Conservation (phyloP, 2,888 invertebrate genomes). For the Pyrrhosoma nymphula region DNA sequence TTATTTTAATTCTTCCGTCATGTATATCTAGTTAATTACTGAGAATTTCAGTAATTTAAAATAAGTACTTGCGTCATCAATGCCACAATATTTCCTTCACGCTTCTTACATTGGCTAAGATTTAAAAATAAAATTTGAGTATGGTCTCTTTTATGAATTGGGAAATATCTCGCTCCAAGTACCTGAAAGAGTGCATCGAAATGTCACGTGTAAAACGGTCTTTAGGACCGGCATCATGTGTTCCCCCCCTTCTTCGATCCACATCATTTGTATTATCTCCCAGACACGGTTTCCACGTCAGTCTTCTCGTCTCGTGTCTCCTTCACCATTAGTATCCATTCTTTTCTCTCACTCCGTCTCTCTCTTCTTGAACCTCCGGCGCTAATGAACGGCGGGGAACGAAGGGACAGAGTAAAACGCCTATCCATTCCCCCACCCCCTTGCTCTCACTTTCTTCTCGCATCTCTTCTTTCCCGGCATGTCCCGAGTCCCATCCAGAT, state of each 20-base stretch:
- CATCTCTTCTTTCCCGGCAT: neutral
- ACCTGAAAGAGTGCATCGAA: too few species aligned
- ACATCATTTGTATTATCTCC: neutral
- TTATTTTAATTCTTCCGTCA: too few species aligned
- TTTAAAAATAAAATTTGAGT: too few species aligned
- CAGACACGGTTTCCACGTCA: neutral
- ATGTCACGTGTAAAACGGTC: too few species aligned
- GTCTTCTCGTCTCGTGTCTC: neutral
- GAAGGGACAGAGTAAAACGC: neutral
- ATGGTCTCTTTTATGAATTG: too few species aligned
- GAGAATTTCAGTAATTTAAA: too few species aligned
- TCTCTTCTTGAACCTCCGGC: neutral
- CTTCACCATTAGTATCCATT: neutral
- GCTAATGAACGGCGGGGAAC: conserved; percentile 57
- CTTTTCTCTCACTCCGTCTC: neutral
- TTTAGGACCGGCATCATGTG: neutral
- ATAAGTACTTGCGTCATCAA: too few species aligned
- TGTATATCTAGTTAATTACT: too few species aligned
- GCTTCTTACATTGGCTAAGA: too few species aligned
- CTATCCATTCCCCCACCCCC: neutral
- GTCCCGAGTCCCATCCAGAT: neutral
- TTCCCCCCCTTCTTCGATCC: neutral
- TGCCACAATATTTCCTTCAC: too few species aligned
- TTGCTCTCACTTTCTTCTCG: neutral
- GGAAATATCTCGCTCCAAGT: too few species aligned